Base-by-base conservation (phyloP, 2,113 vertebrate genomes). In the Cyanistes caeruleus region DNA sequence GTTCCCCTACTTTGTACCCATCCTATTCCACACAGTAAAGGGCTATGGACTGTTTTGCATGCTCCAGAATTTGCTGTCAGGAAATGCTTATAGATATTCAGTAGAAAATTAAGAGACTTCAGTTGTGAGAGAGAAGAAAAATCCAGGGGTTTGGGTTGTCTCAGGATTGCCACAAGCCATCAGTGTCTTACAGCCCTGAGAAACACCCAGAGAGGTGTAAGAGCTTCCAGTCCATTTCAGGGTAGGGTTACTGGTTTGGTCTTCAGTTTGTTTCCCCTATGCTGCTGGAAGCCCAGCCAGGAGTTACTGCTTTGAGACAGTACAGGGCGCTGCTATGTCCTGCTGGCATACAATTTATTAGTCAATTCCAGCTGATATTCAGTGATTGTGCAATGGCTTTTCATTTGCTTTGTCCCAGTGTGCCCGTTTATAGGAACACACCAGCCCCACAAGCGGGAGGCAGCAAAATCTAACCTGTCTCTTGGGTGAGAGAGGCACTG, bases 391-490 rank as follows among this genome's bases (percentile, higher is more conserved):
- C 78, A 68, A 13, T 59, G 39, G 24, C 14, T 80, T 90, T 74
- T 43, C n/a, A 24, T 28, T 52, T 84, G 14, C 35, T 39, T 88
- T 76, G 58, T 73, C 49, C 37, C 58, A n/a, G 13, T 20, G 21
- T 2, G 4, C 56, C 67, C 31, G 41, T 49, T 52, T 69, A 22
- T 0, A 1, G 67, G 58, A 76, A 24, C 0, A 0, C 30, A 31
- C 12, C 23, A 60, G 44, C 23, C 28, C 21, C 49, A n/a, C 52
- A 15, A 0, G 21, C 31, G 30, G n/a, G 28, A 91, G 51, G n/a
- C 60, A 74, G 59, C 0, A 0, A 39, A 64, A 46, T 35, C 64
- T 2, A 0, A 4, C 44, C 33, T 62, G 6, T 16, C n/a, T 46
- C 17, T 28, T 0, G 3, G 9, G 15, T 1, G 1, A 52, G 39